Evolutionary conservation across 2,888 invertebrate species (phyloP), one percentile per base, ranked within the genome.

Genomic region (Ormyrus nitidulus): DNA sequence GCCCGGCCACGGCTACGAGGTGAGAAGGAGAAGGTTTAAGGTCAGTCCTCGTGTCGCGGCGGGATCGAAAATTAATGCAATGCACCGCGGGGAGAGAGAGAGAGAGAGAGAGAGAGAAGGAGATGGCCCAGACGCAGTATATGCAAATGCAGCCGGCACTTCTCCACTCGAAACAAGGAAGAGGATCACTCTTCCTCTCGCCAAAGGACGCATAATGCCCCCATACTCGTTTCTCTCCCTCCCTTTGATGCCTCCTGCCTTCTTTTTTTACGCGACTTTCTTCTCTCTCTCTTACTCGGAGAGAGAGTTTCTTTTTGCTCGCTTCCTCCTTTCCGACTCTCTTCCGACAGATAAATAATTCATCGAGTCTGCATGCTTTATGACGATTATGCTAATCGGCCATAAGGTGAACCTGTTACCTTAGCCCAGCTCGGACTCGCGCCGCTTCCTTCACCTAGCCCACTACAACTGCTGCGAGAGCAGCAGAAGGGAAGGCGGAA

Each of bases 331-430:
- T 73, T 51, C 79, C 79, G 72, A 56, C 81, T 73, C 83, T 78
- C 78, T 82, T 83, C 81, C 80, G 75, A 80, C 82, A 86, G 87
- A 90, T 90, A 90, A 90, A 90, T 90, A 90, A 90, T 90, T 90
- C 90, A 90, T 90, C 86, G 88, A 86, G 89, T 85, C 86, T 87
- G 87, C 87, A 87, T 88, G 89, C 87, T 89, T 89, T 88, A 90
- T 89, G 89, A 90, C 88, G 87, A 90, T 90, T 90, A 90, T 90
- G 90, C 89, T 90, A 90, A 90, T 90, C 82, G 81, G 80, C 82
- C 51, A 56, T 54, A 59, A 61, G 83, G 86, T 87, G 89, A 89
- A 90, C 90, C 89, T 90, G 90, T 89, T 90, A 89, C 86, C 86
- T 56, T 49, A 66, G 54, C 6, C 51, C 7, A 46, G 19, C 11